Evolutionary conservation across 2,888 invertebrate genomes (phyloP), one percentile per base, ranked within the genome.

Genomic region (Laothoe populi): DNA sequence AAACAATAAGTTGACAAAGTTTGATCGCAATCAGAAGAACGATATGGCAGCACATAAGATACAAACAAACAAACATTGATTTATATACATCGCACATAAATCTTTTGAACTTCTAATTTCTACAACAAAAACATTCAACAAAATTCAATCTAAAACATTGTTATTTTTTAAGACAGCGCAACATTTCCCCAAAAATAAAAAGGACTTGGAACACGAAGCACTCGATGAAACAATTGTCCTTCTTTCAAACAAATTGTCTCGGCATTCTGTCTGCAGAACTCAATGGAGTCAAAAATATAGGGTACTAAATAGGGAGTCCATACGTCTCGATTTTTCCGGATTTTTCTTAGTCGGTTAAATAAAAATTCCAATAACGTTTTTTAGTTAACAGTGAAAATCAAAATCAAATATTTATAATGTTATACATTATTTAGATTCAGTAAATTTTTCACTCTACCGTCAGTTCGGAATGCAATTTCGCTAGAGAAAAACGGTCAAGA

Each of bases 161-260:
- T 3, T 13, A 24, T n/a, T 48, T 24, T 7, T 1, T 13, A n/a
- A 53, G 31, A 48, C 7, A 16, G 26, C 31, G 8, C 16, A 35
- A 16, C 31, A 35, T 53, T 35, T 10, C n/a, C n/a, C 16, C 11
- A 38, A 19, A 35, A 19, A 44, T 19, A 42, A 42, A 46, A 23
- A 23, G 4, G 8, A 1, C 26, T 53, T 4, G 19, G 8, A 35
- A 48, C 24, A 48, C 24, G n/a, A 35, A 53, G 31, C 19, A 53
- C 19, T 16, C 19, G 19, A 53, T 35, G 31, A 35, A 53, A 53
- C 53, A 35, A 53, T 53, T 53, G 19, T 46, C 23, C 19, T 46
- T 46, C 31, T 19, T 48, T 53, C 10, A 35, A 53, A 53, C 53
- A 53, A 53, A 53, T 53, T 53, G 31, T 35, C 53, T 45, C 11